A percentile compares a stretch with the other conserved stretches of the same genome.
Conservation (phyloP, 2,113 vertebrate genomes). For the Chloropsis hardwickii region DNA sequence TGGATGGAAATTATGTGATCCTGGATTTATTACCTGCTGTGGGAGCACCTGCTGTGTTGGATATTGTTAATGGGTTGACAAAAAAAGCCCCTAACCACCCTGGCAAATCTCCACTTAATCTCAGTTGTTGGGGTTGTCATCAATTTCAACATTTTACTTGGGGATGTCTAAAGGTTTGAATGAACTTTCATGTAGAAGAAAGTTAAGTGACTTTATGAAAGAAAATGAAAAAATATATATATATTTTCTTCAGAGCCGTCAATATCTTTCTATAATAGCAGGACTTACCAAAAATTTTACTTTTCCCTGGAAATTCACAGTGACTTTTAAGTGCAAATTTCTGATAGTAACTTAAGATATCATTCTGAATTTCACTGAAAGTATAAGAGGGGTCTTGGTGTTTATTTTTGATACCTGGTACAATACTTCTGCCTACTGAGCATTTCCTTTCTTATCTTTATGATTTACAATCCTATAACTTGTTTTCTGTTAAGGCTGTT, state of each 20-base stretch:
- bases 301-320: background rate
- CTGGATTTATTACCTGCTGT: background rate
- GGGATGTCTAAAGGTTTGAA: background rate
- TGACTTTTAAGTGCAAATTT: background rate
- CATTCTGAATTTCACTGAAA: background rate
- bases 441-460: background rate
- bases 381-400: accelerated
- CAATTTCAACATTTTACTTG: background rate
- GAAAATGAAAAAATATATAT: background rate
- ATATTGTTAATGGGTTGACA: background rate
- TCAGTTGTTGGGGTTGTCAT: background rate
- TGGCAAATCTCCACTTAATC: background rate
- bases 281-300: background rate
- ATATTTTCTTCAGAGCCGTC: background rate
- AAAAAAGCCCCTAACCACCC: background rate
- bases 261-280: background rate
- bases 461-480: background rate
- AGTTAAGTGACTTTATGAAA: background rate
- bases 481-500: background rate
- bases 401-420: background rate
- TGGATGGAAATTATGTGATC: background rate
- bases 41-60: background rate
- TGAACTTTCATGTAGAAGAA: background rate
- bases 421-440: background rate
- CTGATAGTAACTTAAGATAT: background rate